A percentile compares a stretch with the other conserved stretches of the same genome.
Conservation (phyloP, 2,113 vertebrate species). For the Opisthocomus hoazin region DNA sequence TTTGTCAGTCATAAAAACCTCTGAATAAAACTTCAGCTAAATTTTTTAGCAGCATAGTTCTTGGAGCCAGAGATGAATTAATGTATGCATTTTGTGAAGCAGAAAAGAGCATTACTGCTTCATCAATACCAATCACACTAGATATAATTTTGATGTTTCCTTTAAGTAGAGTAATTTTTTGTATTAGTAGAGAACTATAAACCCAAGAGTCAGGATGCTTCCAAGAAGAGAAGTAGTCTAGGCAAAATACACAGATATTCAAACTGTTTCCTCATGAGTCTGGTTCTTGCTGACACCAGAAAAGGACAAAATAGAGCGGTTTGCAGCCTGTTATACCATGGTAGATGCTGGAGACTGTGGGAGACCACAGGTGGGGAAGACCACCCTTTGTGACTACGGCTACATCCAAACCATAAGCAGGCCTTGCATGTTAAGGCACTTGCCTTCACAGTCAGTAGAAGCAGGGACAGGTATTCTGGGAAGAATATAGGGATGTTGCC, state of each 20-base stretch:
- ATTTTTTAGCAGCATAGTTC: neutral
- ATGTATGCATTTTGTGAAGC: conserved; percentile 4
- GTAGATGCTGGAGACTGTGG: neutral
- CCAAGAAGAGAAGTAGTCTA: neutral
- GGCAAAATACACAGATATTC: neutral
- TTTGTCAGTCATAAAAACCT: conserved; percentile 48
- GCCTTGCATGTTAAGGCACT: neutral
- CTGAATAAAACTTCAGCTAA: conserved; percentile 23
- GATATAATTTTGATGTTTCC: conserved; percentile 1
- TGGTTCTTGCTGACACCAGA: neutral
- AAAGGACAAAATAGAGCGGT: neutral
- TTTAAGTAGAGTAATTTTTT: neutral
- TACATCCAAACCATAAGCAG: neutral
- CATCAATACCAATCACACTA: conserved; percentile 5
- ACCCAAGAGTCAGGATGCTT: neutral
- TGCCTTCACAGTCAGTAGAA: no score
- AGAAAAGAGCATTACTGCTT: conserved; percentile 8
- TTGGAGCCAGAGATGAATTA: conserved; percentile 13
- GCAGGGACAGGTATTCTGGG: no score
- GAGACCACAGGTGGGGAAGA: neutral
- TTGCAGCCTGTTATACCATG: neutral
- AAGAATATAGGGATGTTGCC: no score
- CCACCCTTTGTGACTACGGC: rapidly evolving
- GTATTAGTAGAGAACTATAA: neutral
- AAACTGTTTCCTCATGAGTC: neutral